Evolutionary conservation across 2,888 invertebrate genomes (phyloP), one percentile per base, ranked within the genome.

Genomic region (Bhutanitis thaidina): DNA sequence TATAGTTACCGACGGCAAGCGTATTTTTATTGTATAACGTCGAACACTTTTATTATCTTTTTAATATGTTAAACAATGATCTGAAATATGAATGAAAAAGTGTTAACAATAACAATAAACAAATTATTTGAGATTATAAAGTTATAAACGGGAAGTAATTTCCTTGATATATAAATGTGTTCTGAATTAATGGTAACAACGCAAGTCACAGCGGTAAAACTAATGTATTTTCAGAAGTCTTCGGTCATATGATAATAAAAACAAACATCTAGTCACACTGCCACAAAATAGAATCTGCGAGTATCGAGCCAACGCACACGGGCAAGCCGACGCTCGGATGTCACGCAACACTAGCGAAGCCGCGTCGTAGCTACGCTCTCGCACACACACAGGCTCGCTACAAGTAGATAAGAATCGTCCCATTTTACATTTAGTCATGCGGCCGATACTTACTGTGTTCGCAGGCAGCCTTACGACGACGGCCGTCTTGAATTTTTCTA

Each of bases 401-500:
- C 58, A 72, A 68, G 65, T 71, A 87, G 88, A 88, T 88, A 88
- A 88, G 82, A 84, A 85, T 85, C 86, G 88, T 87, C 81, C 88
- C 81, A 89, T 88, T 87, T 88, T 83, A 85, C 85, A 85, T 82
- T 77, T 77, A 84, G 59, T 85, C 82, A 82, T 81, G 77, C 82
- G 79, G 77, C 76, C 74, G 71, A 79, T 86, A 89, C 88, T 89
- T 74, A 89, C 88, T 86, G 84, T 82, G 77, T 80, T 86, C 80
- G 85, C 80, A 75, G 88, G 88, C 88, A 86, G 88, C 87, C 88
- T 86, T 85, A 86, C 86, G 85, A 82, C 81, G 86, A 87, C 84
- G 79, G 88, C 79, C 85, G 88, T 86, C 85, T 85, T 84, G 86
- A 78, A 77, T 78, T 71, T 76, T 85, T 81, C 74, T 74, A 67